Conservation (phyloP, 2,888 invertebrate species). For the Anthophora plumipes region DNA sequence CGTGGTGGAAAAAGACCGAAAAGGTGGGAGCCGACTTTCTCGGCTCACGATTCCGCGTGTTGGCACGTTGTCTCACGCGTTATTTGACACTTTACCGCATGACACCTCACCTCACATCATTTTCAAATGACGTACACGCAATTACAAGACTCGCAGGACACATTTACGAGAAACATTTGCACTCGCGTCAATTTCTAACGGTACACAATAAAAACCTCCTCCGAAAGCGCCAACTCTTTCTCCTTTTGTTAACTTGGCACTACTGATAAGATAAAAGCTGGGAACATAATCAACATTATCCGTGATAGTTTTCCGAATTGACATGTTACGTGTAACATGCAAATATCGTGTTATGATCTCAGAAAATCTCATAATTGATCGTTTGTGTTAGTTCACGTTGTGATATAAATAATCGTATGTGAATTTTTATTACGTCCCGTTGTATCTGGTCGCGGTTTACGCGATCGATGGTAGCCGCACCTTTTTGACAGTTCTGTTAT, state of each 20-base stretch:
- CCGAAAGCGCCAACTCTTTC: constrained; percentile 26
- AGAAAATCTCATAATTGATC: background rate
- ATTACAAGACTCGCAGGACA: constrained; percentile 13
- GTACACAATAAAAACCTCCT: constrained; percentile 24
- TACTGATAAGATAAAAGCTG: constrained; percentile 32
- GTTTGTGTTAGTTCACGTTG: background rate
- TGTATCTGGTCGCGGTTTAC: background rate
- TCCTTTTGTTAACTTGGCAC: constrained; percentile 33
- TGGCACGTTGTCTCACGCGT: constrained; percentile 42
- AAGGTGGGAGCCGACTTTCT: constrained; percentile 38
- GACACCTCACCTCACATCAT: constrained; percentile 24
- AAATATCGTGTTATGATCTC: background rate
- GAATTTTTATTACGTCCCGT: background rate
- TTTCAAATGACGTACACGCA: constrained; percentile 13
- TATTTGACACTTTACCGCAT: constrained; percentile 38
- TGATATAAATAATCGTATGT: background rate
- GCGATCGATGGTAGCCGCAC: constrained; percentile 11
- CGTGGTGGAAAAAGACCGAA: constrained; percentile 18
- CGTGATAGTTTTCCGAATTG: background rate
- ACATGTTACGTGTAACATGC: background rate
- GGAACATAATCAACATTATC: background rate
- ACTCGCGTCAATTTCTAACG: constrained; percentile 29
- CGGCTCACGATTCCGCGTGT: constrained; percentile 20
- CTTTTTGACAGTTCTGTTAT: constrained; percentile 38
- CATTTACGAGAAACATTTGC: constrained; percentile 23